phyloP scores from a whole-genome alignment of 2,113 vertebrate species.

The Cryptotis parvus region DNA sequence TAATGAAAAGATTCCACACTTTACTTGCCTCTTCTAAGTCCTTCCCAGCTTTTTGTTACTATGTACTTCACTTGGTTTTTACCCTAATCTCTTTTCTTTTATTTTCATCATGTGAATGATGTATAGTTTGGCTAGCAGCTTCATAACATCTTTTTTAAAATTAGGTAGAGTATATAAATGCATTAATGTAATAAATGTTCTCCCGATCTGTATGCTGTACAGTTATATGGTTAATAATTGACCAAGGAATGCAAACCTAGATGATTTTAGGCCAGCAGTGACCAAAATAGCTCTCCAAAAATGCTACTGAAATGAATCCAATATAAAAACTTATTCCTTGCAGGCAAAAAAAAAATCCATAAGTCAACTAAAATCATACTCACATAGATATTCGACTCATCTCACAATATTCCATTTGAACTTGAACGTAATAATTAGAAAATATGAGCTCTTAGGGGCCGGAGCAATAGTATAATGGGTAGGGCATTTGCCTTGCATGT shows the following conservation, averaged over 20 bases:
- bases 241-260: background rate
- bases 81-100: background rate
- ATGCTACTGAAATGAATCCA: background rate
- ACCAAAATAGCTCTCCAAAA: background rate
- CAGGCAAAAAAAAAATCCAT: background rate
- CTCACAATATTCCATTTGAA: background rate
- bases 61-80: background rate
- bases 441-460: too few species aligned
- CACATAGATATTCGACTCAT: background rate
- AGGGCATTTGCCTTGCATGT: too few species aligned
- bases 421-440: background rate
- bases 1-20: background rate
- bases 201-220: background rate
- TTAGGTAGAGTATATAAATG: conserved; percentile 5
- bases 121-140: background rate
- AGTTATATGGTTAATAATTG: background rate
- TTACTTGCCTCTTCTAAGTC: too few species aligned
- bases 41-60: background rate
- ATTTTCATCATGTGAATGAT: background rate
- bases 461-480: too few species aligned
- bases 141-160: background rate
- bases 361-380: background rate
- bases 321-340: background rate
- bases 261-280: background rate
- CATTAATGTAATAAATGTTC: background rate